Evolutionary conservation across 2,888 invertebrate genomes (phyloP), one percentile per base, ranked within the genome.

Genomic region (Desoria tigrina): DNA sequence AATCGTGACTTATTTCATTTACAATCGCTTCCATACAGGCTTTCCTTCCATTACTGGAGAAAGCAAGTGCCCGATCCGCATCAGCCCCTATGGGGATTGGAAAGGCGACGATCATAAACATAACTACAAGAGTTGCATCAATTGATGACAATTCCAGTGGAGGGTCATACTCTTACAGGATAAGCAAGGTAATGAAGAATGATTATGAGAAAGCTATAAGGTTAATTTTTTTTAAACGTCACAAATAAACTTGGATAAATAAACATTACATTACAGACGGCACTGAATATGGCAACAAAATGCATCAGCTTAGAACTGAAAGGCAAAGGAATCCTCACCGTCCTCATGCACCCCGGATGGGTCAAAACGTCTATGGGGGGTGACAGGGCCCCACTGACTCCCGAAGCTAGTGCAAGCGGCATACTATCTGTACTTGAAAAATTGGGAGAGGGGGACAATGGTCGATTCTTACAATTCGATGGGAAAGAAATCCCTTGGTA

Each of bases 331-430:
- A 92, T 95, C 73, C 78, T 93, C 18, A 90, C 87, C 1, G 83
- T 87, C 1, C 84, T 78, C 83, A 62, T 94, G 68, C 94, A 94
- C 81, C 94, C 94, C 0, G 94, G 94, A 1, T 94, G 94, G 94
- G 92, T 94, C 11, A 86, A 87, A 79, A 94, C 94, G 0, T 89
- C 88, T 74, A 89, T 94, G 90, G 94, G 94, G 3, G 94, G 94
- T 4, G 80, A 83, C 49, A 87, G 86, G 72, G 94, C 94, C 0
- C 87, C 88, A 0, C 81, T 93, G 42, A 86, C 88, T 60, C 82
- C 90, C 1, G 85, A 87, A 27, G 84, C 85, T 0, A 88, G 90
- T 78, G 85, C 88, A 11, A 78, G 78, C 0, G 83, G 84, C 24
- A 86, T 94, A 63, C 80, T 93, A 21, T 79, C 84, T 7, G 87